A percentile compares a stretch with the other conserved stretches of the same genome.
Conservation (phyloP, 2,113 vertebrate genomes). For the Caloenas nicobarica region DNA sequence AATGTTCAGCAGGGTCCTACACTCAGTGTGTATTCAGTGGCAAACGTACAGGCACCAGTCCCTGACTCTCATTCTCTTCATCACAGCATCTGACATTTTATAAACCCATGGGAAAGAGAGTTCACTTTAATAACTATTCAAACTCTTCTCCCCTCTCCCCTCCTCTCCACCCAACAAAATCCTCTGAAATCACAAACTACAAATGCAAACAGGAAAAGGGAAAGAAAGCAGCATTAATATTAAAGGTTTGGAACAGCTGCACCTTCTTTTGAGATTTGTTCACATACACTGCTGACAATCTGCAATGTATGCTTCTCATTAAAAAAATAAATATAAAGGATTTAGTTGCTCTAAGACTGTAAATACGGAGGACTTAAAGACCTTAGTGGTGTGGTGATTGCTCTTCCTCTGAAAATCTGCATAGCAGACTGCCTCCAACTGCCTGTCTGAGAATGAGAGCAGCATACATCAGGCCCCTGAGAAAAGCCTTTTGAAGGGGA, state of each 20-base stretch:
- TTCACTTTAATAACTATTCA: background rate
- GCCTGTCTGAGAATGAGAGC: background rate
- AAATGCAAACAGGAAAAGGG: background rate
- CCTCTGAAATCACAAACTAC: background rate
- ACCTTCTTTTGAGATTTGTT: slow-evolving; percentile 6
- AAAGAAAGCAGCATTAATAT: slow-evolving; percentile 6
- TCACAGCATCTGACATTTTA: background rate
- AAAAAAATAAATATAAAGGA: slow-evolving; percentile 28
- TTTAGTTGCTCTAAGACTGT: slow-evolving; percentile 5
- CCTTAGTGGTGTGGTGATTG: background rate
- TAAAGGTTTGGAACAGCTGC: background rate
- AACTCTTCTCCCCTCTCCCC: background rate
- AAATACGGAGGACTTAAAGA: background rate
- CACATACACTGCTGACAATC: background rate
- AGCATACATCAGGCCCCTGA: background rate
- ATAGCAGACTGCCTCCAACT: background rate
- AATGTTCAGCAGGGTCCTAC: background rate
- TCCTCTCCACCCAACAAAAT: background rate
- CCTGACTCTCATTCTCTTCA: background rate
- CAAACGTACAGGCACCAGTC: background rate
- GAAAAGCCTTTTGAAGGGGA: background rate
- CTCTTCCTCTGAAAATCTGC: background rate
- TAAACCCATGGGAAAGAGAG: background rate
- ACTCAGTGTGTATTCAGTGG: background rate
- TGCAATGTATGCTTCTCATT: background rate